These are phyloP conservation scores for Mormoops blainvillei DNA, from an alignment of 2,113 vertebrate species.

Conservation along the genomic window DNA sequence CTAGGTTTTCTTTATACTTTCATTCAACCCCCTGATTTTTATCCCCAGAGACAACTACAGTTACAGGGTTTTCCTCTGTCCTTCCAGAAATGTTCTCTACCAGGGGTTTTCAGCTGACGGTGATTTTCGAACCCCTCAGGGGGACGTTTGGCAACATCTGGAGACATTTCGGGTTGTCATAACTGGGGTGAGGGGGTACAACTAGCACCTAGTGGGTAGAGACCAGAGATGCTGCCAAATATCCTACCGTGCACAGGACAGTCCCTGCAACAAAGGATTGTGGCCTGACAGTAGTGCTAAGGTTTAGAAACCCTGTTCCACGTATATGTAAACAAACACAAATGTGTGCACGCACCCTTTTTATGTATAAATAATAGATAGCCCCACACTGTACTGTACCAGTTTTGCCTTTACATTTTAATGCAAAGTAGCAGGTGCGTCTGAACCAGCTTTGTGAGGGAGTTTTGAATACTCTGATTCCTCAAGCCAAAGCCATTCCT, in stretches of 20 bases:
- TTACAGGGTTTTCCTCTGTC: not conserved
- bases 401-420: not conserved
- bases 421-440: not conserved
- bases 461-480: not conserved
- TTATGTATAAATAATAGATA: not conserved
- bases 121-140: not conserved
- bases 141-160: not conserved
- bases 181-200: not conserved
- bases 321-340: not conserved
- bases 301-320: not conserved
- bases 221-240: not conserved
- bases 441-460: not conserved
- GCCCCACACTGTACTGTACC: not conserved
- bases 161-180: not conserved
- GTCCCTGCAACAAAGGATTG: not conserved
- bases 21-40: not conserved
- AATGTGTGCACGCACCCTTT: not conserved
- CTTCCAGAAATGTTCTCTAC: not conserved
- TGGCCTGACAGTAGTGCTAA: not conserved
- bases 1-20: not conserved
- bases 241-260: accelerated
- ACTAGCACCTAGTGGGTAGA: not conserved
- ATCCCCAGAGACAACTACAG: not conserved
- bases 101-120: not conserved
- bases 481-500: not conserved